Conservation (phyloP, 2,888 invertebrate genomes). For the Orthosia gothica region DNA sequence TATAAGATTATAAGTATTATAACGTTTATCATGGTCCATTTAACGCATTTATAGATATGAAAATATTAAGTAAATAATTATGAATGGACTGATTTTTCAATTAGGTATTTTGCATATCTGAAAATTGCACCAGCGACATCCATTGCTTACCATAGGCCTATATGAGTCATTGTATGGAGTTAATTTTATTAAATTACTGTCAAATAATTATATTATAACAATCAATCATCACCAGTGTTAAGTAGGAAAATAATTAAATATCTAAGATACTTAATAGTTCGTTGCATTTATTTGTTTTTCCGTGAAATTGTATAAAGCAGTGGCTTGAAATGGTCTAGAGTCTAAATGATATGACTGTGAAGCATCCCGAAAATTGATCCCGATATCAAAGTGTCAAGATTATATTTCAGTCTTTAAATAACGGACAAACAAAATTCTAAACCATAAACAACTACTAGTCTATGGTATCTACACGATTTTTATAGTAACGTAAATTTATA, state of each 20-base stretch:
- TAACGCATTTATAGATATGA: constrained; percentile 15
- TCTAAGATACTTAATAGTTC: no score
- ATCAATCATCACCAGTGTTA: no score
- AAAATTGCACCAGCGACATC: not conserved
- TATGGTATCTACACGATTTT: not conserved
- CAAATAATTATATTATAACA: not conserved
- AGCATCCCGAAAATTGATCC: no score
- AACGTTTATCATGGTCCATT: constrained; percentile 3
- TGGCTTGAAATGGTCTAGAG: no score
- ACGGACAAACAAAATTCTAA: not conserved
- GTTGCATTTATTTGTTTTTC: no score
- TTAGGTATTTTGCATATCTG: not conserved
- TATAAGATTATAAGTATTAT: not conserved
- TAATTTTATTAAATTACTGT: not conserved
- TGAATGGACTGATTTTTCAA: not conserved
- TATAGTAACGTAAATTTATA: not conserved
- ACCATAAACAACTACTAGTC: not conserved
- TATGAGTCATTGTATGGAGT: no score
- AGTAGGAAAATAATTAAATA: no score
- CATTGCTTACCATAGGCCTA: not conserved
- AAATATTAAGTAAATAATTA: constrained; percentile 13
- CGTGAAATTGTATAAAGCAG: no score
- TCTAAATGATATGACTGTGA: no score
- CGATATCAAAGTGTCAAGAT: constrained; percentile 9
- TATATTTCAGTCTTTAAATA: constrained; percentile 7